These are phyloP conservation scores for Sabatieria punctata DNA, from an alignment of 2,888 invertebrate species.

Conservation along the genomic window DNA sequence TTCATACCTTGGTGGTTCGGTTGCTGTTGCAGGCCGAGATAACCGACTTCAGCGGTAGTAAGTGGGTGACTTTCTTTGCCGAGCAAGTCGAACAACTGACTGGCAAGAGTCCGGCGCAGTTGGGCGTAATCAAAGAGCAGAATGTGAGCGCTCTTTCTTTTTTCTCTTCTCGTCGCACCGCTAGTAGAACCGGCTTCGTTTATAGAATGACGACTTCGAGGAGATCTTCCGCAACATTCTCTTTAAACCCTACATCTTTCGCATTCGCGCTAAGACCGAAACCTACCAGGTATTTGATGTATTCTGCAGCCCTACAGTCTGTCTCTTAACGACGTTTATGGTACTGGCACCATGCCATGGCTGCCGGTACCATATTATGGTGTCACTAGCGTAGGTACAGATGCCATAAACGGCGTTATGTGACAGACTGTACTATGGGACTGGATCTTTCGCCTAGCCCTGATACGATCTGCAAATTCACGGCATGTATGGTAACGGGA, in stretches of 20 bases:
- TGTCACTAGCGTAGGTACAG: no score
- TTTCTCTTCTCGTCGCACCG: not conserved
- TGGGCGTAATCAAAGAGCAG: conserved; percentile 45
- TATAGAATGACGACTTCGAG: conserved; percentile 41
- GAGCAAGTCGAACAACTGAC: conserved; percentile 54
- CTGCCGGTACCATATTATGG: no score
- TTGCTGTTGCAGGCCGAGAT: conserved; percentile 49
- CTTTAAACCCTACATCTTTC: conserved; percentile 63
- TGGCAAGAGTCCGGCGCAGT: conserved; percentile 50
- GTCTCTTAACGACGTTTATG: no score
- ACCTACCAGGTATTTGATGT: conserved; percentile 60
- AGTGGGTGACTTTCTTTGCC: conserved; percentile 75
- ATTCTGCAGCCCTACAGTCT: not conserved
- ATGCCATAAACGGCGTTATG: no score
- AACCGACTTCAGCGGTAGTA: conserved; percentile 65
- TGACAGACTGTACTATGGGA: no score
- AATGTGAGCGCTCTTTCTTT: not conserved
- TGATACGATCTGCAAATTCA: no score
- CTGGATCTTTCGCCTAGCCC: no score
- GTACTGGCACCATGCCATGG: no score
- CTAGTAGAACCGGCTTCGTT: not conserved
- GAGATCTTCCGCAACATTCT: conserved; percentile 53
- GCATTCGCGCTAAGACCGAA: conserved; percentile 71
- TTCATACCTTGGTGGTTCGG: no score
- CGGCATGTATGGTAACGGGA: no score